Evolutionary conservation across 64 coral and sea anemone species (phyloP).

Genomic region (Montipora capricornis): DNA sequence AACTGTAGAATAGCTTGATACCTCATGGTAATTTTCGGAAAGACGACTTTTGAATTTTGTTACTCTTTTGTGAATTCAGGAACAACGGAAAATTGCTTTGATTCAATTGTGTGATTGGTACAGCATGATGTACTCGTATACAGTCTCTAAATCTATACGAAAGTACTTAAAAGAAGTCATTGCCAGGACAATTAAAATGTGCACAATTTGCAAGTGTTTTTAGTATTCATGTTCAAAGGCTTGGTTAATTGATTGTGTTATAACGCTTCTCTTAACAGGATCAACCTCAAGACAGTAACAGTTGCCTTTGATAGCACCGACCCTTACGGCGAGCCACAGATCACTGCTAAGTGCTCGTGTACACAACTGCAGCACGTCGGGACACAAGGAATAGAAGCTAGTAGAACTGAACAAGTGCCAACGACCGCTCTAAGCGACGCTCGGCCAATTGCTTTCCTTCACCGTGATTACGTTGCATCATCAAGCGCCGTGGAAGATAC

Average conservation of each 20-base stretch:
- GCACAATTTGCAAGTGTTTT: no score
- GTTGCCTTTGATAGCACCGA: constrained; percentile 9
- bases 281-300: constrained; percentile 36
- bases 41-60: no score
- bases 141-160: no score
- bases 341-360: not conserved
- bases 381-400: not conserved
- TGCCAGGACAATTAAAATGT: no score
- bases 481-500: constrained; percentile 32
- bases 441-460: not conserved
- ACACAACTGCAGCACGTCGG: not conserved
- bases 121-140: no score
- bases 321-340: not conserved
- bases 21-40: no score
- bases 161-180: no score
- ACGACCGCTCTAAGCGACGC: not conserved
- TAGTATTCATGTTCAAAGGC: no score
- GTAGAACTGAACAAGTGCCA: not conserved
- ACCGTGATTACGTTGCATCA: constrained; percentile 27
- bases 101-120: no score
- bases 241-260: not conserved
- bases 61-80: no score
- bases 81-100: no score
- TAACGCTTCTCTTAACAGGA: not conserved
- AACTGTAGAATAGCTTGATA: no score